Base-by-base conservation (phyloP, 1,140 invertebrate species). In the Drosophila guanche region DNA sequence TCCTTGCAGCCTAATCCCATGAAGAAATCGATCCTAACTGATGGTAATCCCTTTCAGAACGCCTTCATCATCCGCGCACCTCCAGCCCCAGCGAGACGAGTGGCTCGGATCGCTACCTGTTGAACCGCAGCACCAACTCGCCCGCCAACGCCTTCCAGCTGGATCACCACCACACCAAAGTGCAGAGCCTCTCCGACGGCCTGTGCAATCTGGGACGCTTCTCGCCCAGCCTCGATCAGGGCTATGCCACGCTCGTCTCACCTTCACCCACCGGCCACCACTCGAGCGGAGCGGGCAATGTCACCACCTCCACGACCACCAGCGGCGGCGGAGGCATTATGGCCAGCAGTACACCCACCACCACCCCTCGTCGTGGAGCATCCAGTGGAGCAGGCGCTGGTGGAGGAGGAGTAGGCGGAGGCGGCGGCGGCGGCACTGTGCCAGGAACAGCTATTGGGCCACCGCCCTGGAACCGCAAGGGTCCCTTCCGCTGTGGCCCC, bases 191-290 rank as follows among this genome's bases (percentile, higher is more conserved):
- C 10, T 79, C 88, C 33, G 90, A 91, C n/a, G 90, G 90, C 22
- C 66, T 91, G 23, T 91, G 90, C 67, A 90, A 90, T 46, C 68
- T 91, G 46, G 90, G 90, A 2, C 79, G 93, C 67, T 91, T 92
- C 46, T 92, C 92, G 58, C 94, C 95, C 25, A 95, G 93, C 70
- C 90, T 95, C 20, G 95, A 96, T 89, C 94, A 96, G 86, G 95
- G 95, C 5, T 96, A 96, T 90, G 95, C 95, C 74, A 96, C 95
- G 2, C 91, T 96, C 42, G 94, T 95, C 1, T 93, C 93, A 14
- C 93, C 93, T 8, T 93, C 92, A 69, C 92, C 92, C 53, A 90
- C 90, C 0, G 86, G 90, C 14, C 89, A 90, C 45, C 81, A 86
- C 22, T 76, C 81, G 40, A 86, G 68, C 51, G 79, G 52, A 3